Percentiles rank a stretch among this genome's conserved stretches.
Conservation (phyloP, 2,113 vertebrate species). For the Chaenogobius annularis region DNA sequence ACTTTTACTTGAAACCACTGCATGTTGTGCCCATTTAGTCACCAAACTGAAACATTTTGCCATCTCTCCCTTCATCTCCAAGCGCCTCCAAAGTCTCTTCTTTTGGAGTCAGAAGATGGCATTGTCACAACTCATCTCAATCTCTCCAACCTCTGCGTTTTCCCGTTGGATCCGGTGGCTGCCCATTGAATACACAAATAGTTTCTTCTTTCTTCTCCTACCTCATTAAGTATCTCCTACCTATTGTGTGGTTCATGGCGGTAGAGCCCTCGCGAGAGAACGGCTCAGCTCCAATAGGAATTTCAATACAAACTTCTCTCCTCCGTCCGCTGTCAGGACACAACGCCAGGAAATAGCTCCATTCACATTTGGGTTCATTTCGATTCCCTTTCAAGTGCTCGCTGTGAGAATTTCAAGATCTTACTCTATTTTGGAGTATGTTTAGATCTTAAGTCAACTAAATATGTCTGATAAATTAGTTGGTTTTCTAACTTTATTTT, state of each 20-base stretch:
- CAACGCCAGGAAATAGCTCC: slow-evolving; percentile 52
- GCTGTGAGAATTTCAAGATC: slow-evolving; percentile 37
- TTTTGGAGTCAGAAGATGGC: slow-evolving; percentile 48
- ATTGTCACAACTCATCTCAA: slow-evolving; percentile 48
- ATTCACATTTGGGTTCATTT: slow-evolving; percentile 51
- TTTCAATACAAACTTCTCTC: slow-evolving; percentile 62
- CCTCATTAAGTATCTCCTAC: slow-evolving; percentile 58
- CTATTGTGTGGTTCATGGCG: slow-evolving; percentile 52
- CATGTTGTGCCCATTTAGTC: neutral
- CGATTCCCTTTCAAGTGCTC: slow-evolving; percentile 42
- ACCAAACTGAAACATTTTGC: neutral
- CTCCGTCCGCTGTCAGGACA: slow-evolving; percentile 52
- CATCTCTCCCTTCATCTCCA: neutral
- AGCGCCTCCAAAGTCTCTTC: slow-evolving; percentile 35
- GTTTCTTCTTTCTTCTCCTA: slow-evolving; percentile 44
- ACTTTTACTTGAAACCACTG: no score
- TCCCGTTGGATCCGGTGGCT: slow-evolving; percentile 39
- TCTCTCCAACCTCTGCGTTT: slow-evolving; percentile 19
- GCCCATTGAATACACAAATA: slow-evolving; percentile 38
- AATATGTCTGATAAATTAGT: no score
- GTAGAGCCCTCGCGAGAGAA: slow-evolving; percentile 49
- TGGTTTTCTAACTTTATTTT: no score
- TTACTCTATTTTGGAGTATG: slow-evolving; percentile 22
- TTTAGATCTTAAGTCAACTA: no score
- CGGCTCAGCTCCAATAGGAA: slow-evolving; percentile 60